Evolutionary conservation across 1,140 invertebrate species (phyloP).

Genomic region (Argopecten irradians): DNA sequence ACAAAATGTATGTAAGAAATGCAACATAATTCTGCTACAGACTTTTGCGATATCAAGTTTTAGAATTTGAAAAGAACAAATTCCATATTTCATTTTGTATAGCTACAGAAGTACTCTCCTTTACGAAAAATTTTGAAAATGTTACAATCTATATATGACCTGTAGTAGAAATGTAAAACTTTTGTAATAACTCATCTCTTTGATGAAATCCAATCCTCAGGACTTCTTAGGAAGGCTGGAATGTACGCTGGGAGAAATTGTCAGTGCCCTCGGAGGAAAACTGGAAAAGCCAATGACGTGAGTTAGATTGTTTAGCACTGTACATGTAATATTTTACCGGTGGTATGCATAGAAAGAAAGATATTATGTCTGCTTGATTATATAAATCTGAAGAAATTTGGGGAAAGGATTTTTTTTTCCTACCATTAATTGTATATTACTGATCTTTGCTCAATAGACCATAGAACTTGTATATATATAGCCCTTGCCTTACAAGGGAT

Average conservation of each 20-base stretch:
- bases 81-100: background rate
- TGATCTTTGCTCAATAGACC: too few relatives aligned
- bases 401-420: background rate
- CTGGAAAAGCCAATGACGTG: constrained; percentile 64
- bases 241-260: constrained; percentile 79
- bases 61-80: background rate
- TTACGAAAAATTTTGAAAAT: too few relatives aligned
- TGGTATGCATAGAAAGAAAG: background rate
- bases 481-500: too few relatives aligned
- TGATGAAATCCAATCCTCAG: constrained; percentile 61
- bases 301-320: constrained; percentile 42
- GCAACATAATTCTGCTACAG: too few relatives aligned
- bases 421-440: too few relatives aligned
- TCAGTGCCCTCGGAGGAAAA: constrained; percentile 73
- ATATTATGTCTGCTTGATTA: background rate
- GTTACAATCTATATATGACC: too few relatives aligned
- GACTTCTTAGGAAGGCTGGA: constrained; percentile 79
- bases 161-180: too few relatives aligned
- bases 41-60: background rate
- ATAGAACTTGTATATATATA: too few relatives aligned
- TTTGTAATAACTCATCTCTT: background rate
- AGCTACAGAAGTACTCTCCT: too few relatives aligned
- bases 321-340: constrained; percentile 31
- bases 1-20: too few relatives aligned
- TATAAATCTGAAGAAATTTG: background rate